Evolutionary conservation across 2,113 vertebrate species (phyloP), one percentile per base, ranked within the genome.

Genomic region (Oreocharis arfaki): DNA sequence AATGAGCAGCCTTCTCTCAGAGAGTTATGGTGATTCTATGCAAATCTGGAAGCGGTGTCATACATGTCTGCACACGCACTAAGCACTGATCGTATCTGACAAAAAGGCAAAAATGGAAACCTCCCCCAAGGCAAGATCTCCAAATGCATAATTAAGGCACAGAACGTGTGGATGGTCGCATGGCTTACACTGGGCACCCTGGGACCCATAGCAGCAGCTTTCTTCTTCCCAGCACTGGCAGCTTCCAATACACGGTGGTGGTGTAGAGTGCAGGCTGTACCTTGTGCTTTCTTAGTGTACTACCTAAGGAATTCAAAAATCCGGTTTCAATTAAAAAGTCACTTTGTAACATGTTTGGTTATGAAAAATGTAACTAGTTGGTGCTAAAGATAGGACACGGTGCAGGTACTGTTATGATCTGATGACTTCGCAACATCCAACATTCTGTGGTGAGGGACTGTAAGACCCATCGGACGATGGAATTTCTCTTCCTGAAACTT

Each of bases 141-240:
- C 50, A 80, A 69, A 61, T 33, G 37, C 22, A 37, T 84, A 70
- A 78, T 71, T 68, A 33, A 63, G 20, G 35, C 2, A 1, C 49
- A 33, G 75, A 73, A 73, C 3, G 13, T 50, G n/a, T 35, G 44
- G 70, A 67, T 1, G 6, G 30, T 85, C 1, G 1, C 69, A n/a
- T 26, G 1, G 1, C 14, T 65, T 44, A n/a, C 23, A 26, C 26
- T 1, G 3, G 19, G 17, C 4, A 4, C 46, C 0, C 1, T 11
- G 33, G 39, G 47, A 55, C 9, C 6, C 26, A 18, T 1, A 69
- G 42, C 60, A 46, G 10, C 42, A 65, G 32, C 50, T 81, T 61
- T 78, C 18, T 73, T 9, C 47, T 46, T 69, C 50, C 78, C 61
- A 74, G 47, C 37, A 57, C 26, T 28, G 23, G 53, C n/a, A 77